These are phyloP conservation scores for Allobates femoralis DNA, from an alignment of 2,797 vertebrate species.

Conservation along the genomic window DNA sequence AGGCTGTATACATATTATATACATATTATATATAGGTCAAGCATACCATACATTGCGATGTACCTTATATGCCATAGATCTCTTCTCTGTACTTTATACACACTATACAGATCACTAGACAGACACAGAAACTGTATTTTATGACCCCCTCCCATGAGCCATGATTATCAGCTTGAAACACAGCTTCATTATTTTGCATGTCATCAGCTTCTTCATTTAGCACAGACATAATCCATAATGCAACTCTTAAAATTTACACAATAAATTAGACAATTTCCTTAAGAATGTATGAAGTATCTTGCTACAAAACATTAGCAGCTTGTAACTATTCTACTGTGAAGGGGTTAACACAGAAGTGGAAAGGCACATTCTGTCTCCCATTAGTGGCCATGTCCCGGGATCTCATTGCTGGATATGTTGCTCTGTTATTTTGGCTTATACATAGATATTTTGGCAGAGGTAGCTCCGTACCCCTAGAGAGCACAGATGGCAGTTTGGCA, in stretches of 20 bases:
- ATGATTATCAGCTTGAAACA: neutral
- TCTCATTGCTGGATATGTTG: neutral
- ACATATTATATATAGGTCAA: neutral
- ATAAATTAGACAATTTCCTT: neutral
- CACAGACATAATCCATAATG: conserved; percentile 7
- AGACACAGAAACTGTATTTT: neutral
- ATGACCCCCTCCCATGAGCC: too few species aligned
- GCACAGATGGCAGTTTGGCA: conserved; percentile 46
- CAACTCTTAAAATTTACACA: neutral
- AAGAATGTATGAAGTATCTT: neutral
- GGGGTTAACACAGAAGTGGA: conserved; percentile 17
- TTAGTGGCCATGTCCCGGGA: conserved; percentile 10
- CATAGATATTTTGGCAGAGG: conserved; percentile 38
- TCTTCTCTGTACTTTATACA: conserved; percentile 4
- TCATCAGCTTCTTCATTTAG: neutral
- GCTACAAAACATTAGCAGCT: conserved; percentile 4
- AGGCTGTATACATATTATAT: neutral
- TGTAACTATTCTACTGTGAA: neutral
- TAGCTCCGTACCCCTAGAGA: neutral
- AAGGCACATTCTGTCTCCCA: conserved; percentile 26
- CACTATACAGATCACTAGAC: neutral
- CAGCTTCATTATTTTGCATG: neutral
- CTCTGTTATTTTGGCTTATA: conserved; percentile 21
- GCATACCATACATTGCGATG: conserved; percentile 5
- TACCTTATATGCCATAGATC: neutral